Percentiles rank a stretch among this genome's conserved stretches.
Evolutionary conservation across 2,888 invertebrate species (phyloP).

Genomic region (Poecilus cupreus): DNA sequence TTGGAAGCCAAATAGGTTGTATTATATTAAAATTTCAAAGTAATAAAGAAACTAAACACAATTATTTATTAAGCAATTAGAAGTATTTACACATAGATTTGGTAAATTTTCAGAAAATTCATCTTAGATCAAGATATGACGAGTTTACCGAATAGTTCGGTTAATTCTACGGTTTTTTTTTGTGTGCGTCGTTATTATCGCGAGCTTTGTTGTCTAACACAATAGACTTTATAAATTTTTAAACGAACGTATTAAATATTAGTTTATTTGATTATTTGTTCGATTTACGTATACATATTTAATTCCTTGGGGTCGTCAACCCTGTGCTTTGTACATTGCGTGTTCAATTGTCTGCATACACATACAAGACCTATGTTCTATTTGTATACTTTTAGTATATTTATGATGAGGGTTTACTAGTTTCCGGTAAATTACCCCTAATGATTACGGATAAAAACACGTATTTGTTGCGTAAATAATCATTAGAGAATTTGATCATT

Average conservation of each 20-base stretch:
- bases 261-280: neutral
- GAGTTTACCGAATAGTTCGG: no score
- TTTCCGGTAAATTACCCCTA: neutral
- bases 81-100: no score
- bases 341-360: neutral
- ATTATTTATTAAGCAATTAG: no score
- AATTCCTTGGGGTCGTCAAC: neutral
- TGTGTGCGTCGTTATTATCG: neutral
- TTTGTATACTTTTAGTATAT: neutral
- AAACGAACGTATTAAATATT: neutral
- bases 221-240: neutral
- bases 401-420: neutral
- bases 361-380: neutral
- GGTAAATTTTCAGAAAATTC: no score
- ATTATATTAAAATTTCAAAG: no score
- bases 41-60: no score
- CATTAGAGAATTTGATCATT: neutral
- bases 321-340: neutral
- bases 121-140: no score
- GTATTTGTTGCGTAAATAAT: neutral
- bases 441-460: neutral
- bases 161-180: neutral
- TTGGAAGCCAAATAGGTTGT: no score
- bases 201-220: neutral
- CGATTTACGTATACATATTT: neutral